Base-by-base conservation (phyloP, 2,888 invertebrate species). In the Diplolepis rosae region DNA sequence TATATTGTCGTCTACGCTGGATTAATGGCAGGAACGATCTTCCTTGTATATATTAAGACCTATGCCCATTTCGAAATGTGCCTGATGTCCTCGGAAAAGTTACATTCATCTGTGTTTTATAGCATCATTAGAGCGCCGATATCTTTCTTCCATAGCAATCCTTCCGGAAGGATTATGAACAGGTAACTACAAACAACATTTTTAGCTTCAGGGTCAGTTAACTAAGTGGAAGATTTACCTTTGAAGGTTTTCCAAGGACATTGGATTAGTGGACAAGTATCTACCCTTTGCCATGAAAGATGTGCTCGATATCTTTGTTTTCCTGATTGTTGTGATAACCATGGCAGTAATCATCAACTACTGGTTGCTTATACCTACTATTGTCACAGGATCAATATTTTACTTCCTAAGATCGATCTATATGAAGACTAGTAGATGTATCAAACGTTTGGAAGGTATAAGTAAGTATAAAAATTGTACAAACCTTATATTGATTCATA, bases 131-230 rank as follows among this genome's bases (percentile, higher is more conserved):
- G 94, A n/a, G 94, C 95, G 0, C 93, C 94, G 0, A 95, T 96
- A 92, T 90, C 92, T 18, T 98, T 98, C 90, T 98, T 97, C 89
- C 95, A 96, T 86, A 92, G 92, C 4, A 97, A 97, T 89, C 95
- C 96, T 0, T 93, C 93, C 0, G 95, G 95, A 0, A 90, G 94
- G 52, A 94, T 97, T 82, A 90, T 97, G 70, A 97, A 96, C 89
- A 91, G 86, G 85, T 85, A 76, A 68, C 6, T 61, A n/a, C n/a
- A n/a, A n/a, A 11, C 15, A 22, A 28, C 27, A 24, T 68, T 54
- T 42, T 50, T 22, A 9, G 11, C n/a, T n/a, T n/a, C n/a, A n/a
- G n/a, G n/a, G n/a, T n/a, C n/a, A n/a, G n/a, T n/a, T n/a, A n/a
- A n/a, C n/a, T n/a, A n/a, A n/a, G n/a, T n/a, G n/a, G n/a, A n/a